Evolutionary conservation across 2,797 vertebrate genomes (phyloP).

Genomic region (Crypturellus tataupa): DNA sequence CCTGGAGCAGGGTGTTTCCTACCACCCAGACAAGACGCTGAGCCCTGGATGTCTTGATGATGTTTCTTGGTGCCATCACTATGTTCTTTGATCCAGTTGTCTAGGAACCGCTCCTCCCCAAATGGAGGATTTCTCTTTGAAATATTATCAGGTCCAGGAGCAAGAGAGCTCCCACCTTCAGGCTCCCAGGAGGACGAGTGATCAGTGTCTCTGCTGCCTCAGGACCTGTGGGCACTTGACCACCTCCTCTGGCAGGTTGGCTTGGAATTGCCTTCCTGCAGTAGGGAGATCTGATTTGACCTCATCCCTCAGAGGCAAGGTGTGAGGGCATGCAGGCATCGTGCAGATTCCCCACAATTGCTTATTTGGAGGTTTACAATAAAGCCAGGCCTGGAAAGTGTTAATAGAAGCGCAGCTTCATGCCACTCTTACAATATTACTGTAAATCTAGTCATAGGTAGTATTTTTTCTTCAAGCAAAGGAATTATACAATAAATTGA

Average conservation of each 20-base stretch:
- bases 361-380: neutral
- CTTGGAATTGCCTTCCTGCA: neutral
- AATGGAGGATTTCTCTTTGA: neutral
- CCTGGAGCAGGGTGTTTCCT: neutral
- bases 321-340: neutral
- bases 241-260: neutral
- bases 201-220: neutral
- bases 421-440: neutral
- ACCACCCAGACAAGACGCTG: neutral
- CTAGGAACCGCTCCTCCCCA: neutral
- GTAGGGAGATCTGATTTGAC: neutral
- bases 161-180: neutral
- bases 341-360: neutral
- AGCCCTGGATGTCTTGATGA: neutral
- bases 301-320: neutral
- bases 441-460: neutral
- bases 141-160: neutral
- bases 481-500: conserved; percentile 27
- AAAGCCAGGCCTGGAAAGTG: neutral
- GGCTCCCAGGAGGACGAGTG: rapidly evolving
- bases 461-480: conserved; percentile 11
- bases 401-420: neutral
- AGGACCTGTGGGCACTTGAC: neutral
- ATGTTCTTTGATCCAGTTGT: neutral
- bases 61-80: neutral